Evolutionary conservation across 2,888 invertebrate genomes (phyloP).

Genomic region (Dichetophora obliterata): DNA sequence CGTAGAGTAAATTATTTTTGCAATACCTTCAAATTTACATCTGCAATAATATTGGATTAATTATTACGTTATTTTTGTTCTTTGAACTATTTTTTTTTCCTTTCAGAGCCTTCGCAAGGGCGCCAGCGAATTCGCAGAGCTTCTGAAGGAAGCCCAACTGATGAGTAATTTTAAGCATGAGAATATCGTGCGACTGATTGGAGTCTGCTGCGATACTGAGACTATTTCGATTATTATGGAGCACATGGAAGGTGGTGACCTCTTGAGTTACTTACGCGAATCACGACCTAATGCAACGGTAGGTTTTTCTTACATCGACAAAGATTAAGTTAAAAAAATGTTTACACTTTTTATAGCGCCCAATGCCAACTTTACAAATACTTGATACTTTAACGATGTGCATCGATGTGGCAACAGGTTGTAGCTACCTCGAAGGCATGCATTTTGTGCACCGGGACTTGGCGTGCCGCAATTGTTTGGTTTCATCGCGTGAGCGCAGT

Average conservation of each 20-base stretch:
- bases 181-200: constrained; percentile 92
- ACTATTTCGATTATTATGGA: constrained; percentile 96
- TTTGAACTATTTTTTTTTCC: constrained; percentile 27
- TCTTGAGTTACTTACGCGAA: constrained; percentile 88
- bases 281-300: constrained; percentile 81
- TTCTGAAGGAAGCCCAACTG: constrained; percentile 94
- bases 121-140: constrained; percentile 89
- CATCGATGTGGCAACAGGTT: constrained; percentile 95
- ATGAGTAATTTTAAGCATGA: constrained; percentile 99
- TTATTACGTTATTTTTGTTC: too few relatives aligned
- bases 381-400: constrained; percentile 92
- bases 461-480: constrained; percentile 95
- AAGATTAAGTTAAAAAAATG: background rate
- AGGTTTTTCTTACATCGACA: constrained; percentile 20
- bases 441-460: constrained; percentile 98
- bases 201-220: constrained; percentile 94
- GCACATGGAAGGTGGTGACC: constrained; percentile 97
- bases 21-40: too few relatives aligned
- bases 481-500: constrained; percentile 78
- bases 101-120: constrained; percentile 89
- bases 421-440: constrained; percentile 95
- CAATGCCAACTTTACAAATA: constrained; percentile 78
- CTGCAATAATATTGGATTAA: too few relatives aligned
- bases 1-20: too few relatives aligned
- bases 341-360: constrained; percentile 70